A percentile compares a stretch with the other conserved stretches of the same genome.
These are phyloP conservation scores for Scaptodrosophila lebanonensis DNA, from an alignment of 1,140 invertebrate species.

Conservation along the genomic window DNA sequence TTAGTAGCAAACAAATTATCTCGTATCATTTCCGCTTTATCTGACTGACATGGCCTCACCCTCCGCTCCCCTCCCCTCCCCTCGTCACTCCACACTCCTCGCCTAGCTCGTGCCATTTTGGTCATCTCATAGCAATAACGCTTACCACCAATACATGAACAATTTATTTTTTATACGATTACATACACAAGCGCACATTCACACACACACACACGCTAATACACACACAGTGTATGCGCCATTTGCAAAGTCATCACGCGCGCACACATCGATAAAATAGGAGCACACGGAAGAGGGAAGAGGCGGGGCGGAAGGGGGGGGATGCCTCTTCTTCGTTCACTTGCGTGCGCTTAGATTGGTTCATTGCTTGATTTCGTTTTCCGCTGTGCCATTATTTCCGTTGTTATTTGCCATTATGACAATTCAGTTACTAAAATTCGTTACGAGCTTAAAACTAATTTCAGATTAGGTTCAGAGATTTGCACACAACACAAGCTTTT, in stretches of 20 bases:
- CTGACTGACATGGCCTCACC: background rate
- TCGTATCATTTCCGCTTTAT: slow-evolving; percentile 52
- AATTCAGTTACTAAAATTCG: slow-evolving; percentile 71
- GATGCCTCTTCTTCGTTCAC: slow-evolving; percentile 18
- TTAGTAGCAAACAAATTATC: slow-evolving; percentile 64
- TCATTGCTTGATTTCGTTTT: slow-evolving; percentile 50
- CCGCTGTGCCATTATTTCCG: slow-evolving; percentile 60
- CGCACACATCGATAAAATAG: background rate
- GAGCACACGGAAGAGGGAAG: background rate
- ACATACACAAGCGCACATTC: slow-evolving; percentile 14
- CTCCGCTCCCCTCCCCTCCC: slow-evolving; percentile 19
- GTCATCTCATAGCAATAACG: slow-evolving; percentile 30
- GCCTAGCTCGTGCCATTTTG: slow-evolving; percentile 44
- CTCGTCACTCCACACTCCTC: slow-evolving; percentile 16
- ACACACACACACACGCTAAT: slow-evolving; percentile 2
- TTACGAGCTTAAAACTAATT: slow-evolving; percentile 74
- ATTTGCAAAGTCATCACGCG: slow-evolving; percentile 73
- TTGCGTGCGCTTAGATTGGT: slow-evolving; percentile 45
- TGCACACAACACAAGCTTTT: slow-evolving; percentile 12
- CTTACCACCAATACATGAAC: background rate
- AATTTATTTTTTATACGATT: slow-evolving; percentile 56
- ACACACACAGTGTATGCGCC: no score
- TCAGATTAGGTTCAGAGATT: slow-evolving; percentile 67
- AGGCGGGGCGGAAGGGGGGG: background rate
- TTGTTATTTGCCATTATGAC: slow-evolving; percentile 75